These are phyloP conservation scores for Cydia amplana DNA, from an alignment of 1,140 invertebrate genomes.

Conservation along the genomic window DNA sequence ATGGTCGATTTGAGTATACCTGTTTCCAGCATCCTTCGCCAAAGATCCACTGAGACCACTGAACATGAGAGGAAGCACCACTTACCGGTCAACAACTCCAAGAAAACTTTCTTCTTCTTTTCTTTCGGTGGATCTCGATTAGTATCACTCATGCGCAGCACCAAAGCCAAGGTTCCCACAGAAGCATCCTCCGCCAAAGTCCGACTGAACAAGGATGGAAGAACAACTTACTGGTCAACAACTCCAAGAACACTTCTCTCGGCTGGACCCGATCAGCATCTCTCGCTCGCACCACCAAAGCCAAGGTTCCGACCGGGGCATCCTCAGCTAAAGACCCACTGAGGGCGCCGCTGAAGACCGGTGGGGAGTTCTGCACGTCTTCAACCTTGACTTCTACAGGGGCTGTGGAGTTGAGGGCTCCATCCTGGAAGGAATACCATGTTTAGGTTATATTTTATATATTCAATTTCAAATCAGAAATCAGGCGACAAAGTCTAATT, in stretches of 20 bases:
- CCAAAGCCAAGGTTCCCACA: slow-evolving; percentile 90
- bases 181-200: slow-evolving; percentile 90
- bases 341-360: slow-evolving; percentile 89
- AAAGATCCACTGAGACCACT: not conserved
- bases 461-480: too few relatives aligned
- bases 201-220: slow-evolving; percentile 81
- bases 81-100: slow-evolving; percentile 90
- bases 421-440: slow-evolving; percentile 83
- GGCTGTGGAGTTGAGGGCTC: slow-evolving; percentile 85
- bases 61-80: slow-evolving; percentile 49
- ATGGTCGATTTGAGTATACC: too few relatives aligned
- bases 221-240: slow-evolving; percentile 87
- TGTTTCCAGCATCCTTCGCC: slow-evolving; percentile 90
- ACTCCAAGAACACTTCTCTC: slow-evolving; percentile 87
- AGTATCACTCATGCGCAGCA: slow-evolving; percentile 89
- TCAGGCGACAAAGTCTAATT: too few relatives aligned
- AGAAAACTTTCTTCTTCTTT: too few relatives aligned
- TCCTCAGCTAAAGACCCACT: slow-evolving; percentile 91
- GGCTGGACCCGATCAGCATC: slow-evolving; percentile 91
- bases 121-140: slow-evolving; percentile 89
- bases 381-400: slow-evolving; percentile 88
- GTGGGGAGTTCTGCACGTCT: slow-evolving; percentile 91
- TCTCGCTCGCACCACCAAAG: slow-evolving; percentile 88
- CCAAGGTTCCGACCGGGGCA: slow-evolving; percentile 90
- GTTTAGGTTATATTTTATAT: not conserved